These are phyloP conservation scores for Adoxophyes honmai DNA, from an alignment of 1,140 invertebrate species.

Conservation along the genomic window DNA sequence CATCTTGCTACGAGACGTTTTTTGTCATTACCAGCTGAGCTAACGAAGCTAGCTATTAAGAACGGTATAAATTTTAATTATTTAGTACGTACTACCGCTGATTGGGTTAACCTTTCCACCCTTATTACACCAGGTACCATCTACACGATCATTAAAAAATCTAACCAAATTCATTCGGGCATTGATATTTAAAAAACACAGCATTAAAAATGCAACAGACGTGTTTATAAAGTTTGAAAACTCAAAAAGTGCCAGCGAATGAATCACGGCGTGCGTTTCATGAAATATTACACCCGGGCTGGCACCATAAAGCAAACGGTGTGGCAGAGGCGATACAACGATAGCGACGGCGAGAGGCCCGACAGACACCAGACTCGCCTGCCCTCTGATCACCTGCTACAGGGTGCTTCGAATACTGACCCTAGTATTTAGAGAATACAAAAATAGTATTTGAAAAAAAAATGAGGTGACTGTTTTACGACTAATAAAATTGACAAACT, in stretches of 20 bases:
- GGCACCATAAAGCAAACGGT: conserved; percentile 75
- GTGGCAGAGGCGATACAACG: conserved; percentile 72
- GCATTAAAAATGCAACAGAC: conserved; percentile 5
- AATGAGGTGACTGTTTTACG: no score
- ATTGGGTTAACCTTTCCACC: neutral
- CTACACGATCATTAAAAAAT: neutral
- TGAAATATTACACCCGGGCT: conserved; percentile 74
- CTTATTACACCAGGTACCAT: neutral
- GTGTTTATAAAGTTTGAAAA: conserved; percentile 42
- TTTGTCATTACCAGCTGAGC: conserved; percentile 23
- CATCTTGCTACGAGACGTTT: conserved; percentile 17
- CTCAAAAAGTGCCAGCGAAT: conserved; percentile 68
- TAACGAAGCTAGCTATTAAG: conserved; percentile 22
- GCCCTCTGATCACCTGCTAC: conserved; percentile 39
- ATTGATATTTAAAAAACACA: neutral
- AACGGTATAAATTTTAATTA: conserved; percentile 16
- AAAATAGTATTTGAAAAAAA: conserved; percentile 20
- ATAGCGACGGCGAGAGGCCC: conserved; percentile 67
- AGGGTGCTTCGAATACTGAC: conserved; percentile 38
- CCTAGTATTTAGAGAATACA: conserved; percentile 23
- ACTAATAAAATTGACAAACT: no score
- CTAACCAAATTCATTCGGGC: neutral
- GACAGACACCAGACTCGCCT: conserved; percentile 69
- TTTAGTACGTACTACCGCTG: neutral
- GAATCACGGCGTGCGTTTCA: conserved; percentile 73